Evolutionary conservation across 2,797 vertebrate genomes (phyloP), one percentile per base, ranked within the genome.

Genomic region (Momotus momota): DNA sequence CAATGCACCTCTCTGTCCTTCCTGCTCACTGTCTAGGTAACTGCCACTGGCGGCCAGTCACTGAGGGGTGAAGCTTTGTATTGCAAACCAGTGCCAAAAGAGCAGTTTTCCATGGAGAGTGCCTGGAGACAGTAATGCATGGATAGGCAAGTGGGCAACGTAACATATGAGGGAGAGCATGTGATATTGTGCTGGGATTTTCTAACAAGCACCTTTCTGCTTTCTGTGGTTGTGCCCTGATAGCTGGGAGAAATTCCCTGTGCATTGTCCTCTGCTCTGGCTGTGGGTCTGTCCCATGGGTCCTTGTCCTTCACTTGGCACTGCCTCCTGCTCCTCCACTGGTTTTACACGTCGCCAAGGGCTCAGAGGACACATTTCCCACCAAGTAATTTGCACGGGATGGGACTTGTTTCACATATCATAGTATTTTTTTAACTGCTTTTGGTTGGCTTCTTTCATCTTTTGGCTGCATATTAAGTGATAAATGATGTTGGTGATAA

Each of bases 31-130:
- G 5, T 77, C 66, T 46, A 71, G 48, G 15, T 26, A 22, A 33
- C 19, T 2, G 6, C 22, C 29, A 14, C 14, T 2, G 2, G 11
- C 60, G 38, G 13, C 14, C 0, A 1, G 52, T n/a, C 33, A 31
- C 7, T 6, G 45, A 26, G 3, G 15, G 27, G 3, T 12, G 60
- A 80, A 82, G 21, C 35, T 74, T 3, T 9, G 46, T 67, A 69
- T 33, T 77, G 15, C 21, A 65, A 29, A 33, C 17, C 51, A 19
- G 6, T 14, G 31, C 19, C 16, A 73, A 78, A 94, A 66, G 0
- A 62, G 19, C 16, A 70, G 20, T 60, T 87, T 88, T 66, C 29
- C 2, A 2, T 6, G 20, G 41, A 35, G 51, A 0, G 1, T 23
- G 31, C 12, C 58, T 66, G 21, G 83, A 90, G n/a, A 49, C 3